Percentiles rank a stretch among this genome's conserved stretches.
These are phyloP conservation scores for Melolontha melolontha DNA, from an alignment of 2,888 invertebrate species.

Conservation along the genomic window DNA sequence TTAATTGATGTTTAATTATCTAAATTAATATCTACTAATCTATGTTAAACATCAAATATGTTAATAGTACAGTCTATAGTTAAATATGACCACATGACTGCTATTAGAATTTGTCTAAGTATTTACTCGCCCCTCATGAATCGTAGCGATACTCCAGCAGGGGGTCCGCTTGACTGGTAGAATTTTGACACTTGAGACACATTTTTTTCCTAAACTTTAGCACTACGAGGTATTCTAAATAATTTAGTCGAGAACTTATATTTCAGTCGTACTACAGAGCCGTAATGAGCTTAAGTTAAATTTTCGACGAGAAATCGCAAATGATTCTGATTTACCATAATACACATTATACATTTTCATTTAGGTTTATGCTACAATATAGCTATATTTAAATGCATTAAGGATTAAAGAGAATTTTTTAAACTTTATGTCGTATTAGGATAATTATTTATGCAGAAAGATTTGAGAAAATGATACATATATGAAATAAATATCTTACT, in stretches of 20 bases:
- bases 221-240: slow-evolving; percentile 39
- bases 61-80: slow-evolving; percentile 45
- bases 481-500: too few relatives aligned
- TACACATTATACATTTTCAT: too few relatives aligned
- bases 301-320: too few relatives aligned
- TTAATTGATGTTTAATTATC: slow-evolving; percentile 42
- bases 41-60: slow-evolving; percentile 51
- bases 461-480: too few relatives aligned
- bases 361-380: too few relatives aligned
- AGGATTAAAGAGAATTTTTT: too few relatives aligned
- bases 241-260: slow-evolving; percentile 19
- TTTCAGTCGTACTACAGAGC: slow-evolving; percentile 9
- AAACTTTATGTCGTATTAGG: too few relatives aligned
- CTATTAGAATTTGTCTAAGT: slow-evolving; percentile 53
- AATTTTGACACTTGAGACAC: slow-evolving; percentile 46
- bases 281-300: too few relatives aligned
- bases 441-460: too few relatives aligned
- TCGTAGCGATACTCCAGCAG: slow-evolving; percentile 60
- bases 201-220: slow-evolving; percentile 42
- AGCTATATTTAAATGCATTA: too few relatives aligned
- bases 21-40: slow-evolving; percentile 49
- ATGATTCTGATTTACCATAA: too few relatives aligned
- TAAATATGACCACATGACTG: slow-evolving; percentile 60
- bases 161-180: slow-evolving; percentile 58
- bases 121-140: slow-evolving; percentile 65